Conservation (phyloP, 1,140 invertebrate genomes). For the Tachypleus tridentatus region DNA sequence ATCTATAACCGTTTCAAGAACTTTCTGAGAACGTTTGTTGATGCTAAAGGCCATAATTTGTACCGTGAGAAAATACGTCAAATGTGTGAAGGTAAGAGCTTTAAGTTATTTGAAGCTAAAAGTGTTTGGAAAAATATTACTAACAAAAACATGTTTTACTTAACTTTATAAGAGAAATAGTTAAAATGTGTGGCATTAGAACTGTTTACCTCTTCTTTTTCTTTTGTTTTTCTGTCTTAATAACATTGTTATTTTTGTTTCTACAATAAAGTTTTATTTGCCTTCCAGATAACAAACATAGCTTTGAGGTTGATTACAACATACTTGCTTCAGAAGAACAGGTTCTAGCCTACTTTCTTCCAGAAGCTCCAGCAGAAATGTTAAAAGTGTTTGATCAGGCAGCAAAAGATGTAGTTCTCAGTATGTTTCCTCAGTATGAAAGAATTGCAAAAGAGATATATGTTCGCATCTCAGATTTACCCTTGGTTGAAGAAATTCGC, state of each 20-base stretch:
- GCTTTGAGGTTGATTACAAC: conserved; percentile 88
- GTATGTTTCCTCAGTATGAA: conserved; percentile 92
- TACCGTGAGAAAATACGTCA: conserved; percentile 85
- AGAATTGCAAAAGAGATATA: conserved; percentile 85
- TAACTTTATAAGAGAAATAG: conserved; percentile 6
- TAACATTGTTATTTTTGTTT: conserved; percentile 25
- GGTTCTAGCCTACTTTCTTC: conserved; percentile 89
- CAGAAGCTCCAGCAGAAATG: conserved; percentile 94
- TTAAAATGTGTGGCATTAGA: no score
- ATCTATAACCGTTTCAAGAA: conserved; percentile 95
- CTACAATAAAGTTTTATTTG: conserved; percentile 8
- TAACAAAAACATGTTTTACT: conserved; percentile 7
- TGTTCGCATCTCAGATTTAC: conserved; percentile 87
- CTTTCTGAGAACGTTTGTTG: conserved; percentile 80
- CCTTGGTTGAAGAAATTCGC: conserved; percentile 88
- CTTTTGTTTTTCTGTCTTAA: conserved; percentile 26
- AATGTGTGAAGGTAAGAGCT: conserved; percentile 70
- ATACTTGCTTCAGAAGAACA: conserved; percentile 78
- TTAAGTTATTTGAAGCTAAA: no score
- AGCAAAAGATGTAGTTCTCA: conserved; percentile 84
- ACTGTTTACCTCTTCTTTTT: conserved; percentile 18
- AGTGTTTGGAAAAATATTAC: not conserved
- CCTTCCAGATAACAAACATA: conserved; percentile 48
- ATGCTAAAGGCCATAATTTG: conserved; percentile 72
- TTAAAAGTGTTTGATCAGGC: conserved; percentile 90